Conservation (phyloP, 2,888 invertebrate species). For the Tipula unca region DNA sequence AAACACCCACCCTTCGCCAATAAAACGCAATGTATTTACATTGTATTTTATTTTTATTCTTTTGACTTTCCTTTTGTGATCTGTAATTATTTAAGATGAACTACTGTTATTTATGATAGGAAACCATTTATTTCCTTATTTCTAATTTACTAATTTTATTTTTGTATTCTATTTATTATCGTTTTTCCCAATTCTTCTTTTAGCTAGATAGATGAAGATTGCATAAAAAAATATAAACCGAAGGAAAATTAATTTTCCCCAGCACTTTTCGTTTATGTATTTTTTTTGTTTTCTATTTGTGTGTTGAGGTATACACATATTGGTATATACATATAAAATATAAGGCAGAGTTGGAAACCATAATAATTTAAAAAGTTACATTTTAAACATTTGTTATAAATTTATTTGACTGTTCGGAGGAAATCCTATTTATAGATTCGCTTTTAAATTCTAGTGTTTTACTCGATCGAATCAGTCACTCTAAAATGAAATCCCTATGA, state of each 20-base stretch:
- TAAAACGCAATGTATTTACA: background rate
- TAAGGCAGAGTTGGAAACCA: background rate
- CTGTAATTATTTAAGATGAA: conserved; percentile 3
- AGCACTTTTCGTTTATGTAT: background rate
- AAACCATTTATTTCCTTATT: background rate
- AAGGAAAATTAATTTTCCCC: background rate
- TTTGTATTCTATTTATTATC: background rate
- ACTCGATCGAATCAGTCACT: too few relatives aligned
- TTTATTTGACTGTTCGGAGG: too few relatives aligned
- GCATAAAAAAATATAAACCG: background rate
- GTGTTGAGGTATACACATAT: background rate
- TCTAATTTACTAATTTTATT: too few relatives aligned
- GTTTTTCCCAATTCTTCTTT: background rate
- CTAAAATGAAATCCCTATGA: too few relatives aligned
- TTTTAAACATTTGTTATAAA: too few relatives aligned
- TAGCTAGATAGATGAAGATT: background rate
- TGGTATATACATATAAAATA: too few relatives aligned
- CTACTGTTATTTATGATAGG: background rate
- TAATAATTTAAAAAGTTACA: background rate
- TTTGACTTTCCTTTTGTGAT: background rate
- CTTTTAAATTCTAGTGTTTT: too few relatives aligned
- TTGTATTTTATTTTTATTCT: background rate
- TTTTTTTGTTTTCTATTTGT: background rate
- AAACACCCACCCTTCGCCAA: background rate
- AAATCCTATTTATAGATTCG: too few relatives aligned